Conservation (phyloP, 2,888 invertebrate species). For the Athripsodes cinereus region DNA sequence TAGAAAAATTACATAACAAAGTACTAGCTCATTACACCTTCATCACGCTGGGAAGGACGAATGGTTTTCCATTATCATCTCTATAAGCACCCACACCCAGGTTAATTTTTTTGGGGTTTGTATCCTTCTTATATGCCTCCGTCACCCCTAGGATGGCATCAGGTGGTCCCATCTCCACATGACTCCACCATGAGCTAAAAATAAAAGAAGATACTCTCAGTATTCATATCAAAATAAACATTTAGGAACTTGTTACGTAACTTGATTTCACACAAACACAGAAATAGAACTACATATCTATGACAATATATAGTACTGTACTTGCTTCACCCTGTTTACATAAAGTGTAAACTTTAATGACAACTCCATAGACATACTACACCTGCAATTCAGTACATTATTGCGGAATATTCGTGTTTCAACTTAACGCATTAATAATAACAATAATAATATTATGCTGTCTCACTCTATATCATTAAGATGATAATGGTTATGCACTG, state of each 20-base stretch:
- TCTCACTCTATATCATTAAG: too few species aligned
- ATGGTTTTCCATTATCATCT: constrained; percentile 96
- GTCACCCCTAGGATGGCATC: constrained; percentile 97
- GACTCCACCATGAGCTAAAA: constrained; percentile 75
- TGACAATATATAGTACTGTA: neutral
- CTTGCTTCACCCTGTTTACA: too few species aligned
- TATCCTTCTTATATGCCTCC: constrained; percentile 90
- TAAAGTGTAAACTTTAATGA: too few species aligned
- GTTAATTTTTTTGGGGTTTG: constrained; percentile 91
- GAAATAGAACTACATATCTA: constrained; percentile 1
- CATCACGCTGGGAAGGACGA: constrained; percentile 81
- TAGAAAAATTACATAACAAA: too few species aligned
- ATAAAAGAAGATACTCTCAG: neutral
- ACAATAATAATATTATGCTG: too few species aligned
- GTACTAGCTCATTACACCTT: too few species aligned
- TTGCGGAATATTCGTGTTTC: too few species aligned
- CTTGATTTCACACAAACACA: neutral
- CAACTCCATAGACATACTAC: too few species aligned
- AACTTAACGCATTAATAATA: too few species aligned
- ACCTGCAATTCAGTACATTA: too few species aligned
- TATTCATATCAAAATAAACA: too few species aligned
- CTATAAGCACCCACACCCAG: constrained; percentile 95
- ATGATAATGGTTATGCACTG: too few species aligned
- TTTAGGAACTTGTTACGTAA: neutral
- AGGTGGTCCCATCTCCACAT: constrained; percentile 95